Percentiles rank a stretch among this genome's conserved stretches.
Conservation (phyloP, 2,113 vertebrate species). For the Isichthys henryi region DNA sequence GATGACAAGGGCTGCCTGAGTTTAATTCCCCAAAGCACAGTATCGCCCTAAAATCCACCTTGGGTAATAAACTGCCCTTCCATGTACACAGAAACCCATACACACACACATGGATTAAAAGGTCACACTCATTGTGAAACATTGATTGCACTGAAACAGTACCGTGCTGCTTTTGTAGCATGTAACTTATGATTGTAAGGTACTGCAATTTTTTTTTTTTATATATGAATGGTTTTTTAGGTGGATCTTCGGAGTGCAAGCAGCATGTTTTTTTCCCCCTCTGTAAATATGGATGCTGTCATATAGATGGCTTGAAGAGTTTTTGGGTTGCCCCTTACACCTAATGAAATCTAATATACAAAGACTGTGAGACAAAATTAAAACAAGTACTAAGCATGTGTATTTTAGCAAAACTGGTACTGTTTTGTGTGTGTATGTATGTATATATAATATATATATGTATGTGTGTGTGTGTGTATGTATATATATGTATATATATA, state of each 20-base stretch:
- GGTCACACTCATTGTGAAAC: constrained; percentile 49
- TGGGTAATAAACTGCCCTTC: background rate
- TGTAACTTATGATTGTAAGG: constrained; percentile 88
- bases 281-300: constrained; percentile 87
- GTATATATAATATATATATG: background rate
- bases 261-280: constrained; percentile 50
- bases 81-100: background rate
- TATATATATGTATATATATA: background rate
- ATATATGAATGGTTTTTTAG: constrained; percentile 70
- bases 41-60: background rate
- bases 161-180: constrained; percentile 88
- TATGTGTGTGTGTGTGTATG: background rate
- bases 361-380: constrained; percentile 32
- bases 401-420: constrained; percentile 70
- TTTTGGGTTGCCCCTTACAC: constrained; percentile 51
- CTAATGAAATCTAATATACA: constrained; percentile 50
- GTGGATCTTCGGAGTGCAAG: constrained; percentile 76
- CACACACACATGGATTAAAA: constrained; percentile 19
- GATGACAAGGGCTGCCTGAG: constrained; percentile 14
- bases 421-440: background rate
- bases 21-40: constrained; percentile 11
- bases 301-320: constrained; percentile 76
- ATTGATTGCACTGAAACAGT: constrained; percentile 94
- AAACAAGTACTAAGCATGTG: constrained; percentile 58
- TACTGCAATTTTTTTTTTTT: constrained; percentile 87